Base-by-base conservation (phyloP, 1,140 invertebrate species). In the Heliconius congener region DNA sequence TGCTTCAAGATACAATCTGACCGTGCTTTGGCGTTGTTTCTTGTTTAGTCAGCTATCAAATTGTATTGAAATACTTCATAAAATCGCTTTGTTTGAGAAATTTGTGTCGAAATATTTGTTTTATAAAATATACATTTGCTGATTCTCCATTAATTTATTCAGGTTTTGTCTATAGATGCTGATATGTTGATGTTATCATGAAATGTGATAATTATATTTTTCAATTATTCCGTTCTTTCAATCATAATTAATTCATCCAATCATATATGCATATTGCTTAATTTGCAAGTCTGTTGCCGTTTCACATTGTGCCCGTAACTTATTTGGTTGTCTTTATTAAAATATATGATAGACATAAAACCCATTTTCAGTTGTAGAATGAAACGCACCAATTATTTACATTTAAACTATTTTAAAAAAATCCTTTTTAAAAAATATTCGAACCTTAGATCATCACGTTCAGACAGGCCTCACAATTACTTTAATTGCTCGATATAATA, bases 1-100 rank as follows among this genome's bases (percentile, higher is more conserved):
- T 52, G 50, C 74, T 52, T 77, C 52, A 52, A 55, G 75, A 81
- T 81, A 74, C 71, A 73, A 81, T 81, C 79, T 74, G 70, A 8
- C 11, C 37, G 34, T 71, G 70, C 57, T 81, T 73, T 74, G 23
- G 13, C 70, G 50, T 55, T 70, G 76, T 72, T 72, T 71, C 76
- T 71, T 55, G 76, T 72, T 77, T 72, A 77, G 76, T 77, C 70
- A 37, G 70, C 70, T 76, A 76, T 77, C 30, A 30, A 71, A 46
- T 19, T 34, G 71, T 71, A 71, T 71, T 19, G 71, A 71, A 71
- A 19, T 37, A 71, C 9, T 39, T 71, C 8, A 71, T 5, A 71
- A 71, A 3, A 37, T 4, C 13, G 11, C 11, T 1, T 18, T 46
- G 42, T 13, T 46, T 46, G 42, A 46, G 27, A 18, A 30, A 71